These are phyloP conservation scores for Sphaerophoria taeniata DNA, from an alignment of 2,888 invertebrate genomes.

Conservation along the genomic window DNA sequence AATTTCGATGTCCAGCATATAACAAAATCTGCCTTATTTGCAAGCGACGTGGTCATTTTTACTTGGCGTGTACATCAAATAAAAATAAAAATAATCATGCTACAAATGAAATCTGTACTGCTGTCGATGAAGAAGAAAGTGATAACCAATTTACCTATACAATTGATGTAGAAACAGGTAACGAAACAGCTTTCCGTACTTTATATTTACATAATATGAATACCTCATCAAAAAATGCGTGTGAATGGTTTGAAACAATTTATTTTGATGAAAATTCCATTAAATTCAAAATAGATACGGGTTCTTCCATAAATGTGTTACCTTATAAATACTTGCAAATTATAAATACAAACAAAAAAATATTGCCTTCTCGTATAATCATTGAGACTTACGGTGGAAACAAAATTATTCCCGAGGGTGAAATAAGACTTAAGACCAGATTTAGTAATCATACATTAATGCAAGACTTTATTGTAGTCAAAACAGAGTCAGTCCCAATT, in stretches of 20 bases:
- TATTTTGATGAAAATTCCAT: constrained; percentile 7
- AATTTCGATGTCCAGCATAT: constrained; percentile 8
- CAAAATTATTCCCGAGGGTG: constrained; percentile 16
- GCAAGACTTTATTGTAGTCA: constrained; percentile 21
- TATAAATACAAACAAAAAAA: constrained; percentile 8
- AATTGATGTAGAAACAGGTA: constrained; percentile 3
- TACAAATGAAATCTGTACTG: constrained; percentile 3
- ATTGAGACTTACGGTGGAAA: constrained; percentile 25
- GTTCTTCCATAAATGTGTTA: constrained; percentile 26
- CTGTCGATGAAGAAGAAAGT: constrained; percentile 2
- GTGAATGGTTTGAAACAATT: constrained; percentile 17
- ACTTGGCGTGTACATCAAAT: background rate
- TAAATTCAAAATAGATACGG: constrained; percentile 27
- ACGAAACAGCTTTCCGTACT: background rate
- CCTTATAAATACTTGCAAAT: constrained; percentile 10
- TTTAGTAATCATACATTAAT: background rate
- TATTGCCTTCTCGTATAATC: constrained; percentile 11
- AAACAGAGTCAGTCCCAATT: no score
- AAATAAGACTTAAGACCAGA: background rate
- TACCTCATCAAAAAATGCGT: constrained; percentile 3
- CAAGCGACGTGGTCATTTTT: constrained; percentile 16
- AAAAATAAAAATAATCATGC: background rate
- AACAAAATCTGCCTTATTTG: background rate
- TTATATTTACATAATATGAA: constrained; percentile 7
- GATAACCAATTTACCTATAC: background rate